phyloP scores from a whole-genome alignment of 2,888 invertebrate species.

The Heteropelma amictum region DNA sequence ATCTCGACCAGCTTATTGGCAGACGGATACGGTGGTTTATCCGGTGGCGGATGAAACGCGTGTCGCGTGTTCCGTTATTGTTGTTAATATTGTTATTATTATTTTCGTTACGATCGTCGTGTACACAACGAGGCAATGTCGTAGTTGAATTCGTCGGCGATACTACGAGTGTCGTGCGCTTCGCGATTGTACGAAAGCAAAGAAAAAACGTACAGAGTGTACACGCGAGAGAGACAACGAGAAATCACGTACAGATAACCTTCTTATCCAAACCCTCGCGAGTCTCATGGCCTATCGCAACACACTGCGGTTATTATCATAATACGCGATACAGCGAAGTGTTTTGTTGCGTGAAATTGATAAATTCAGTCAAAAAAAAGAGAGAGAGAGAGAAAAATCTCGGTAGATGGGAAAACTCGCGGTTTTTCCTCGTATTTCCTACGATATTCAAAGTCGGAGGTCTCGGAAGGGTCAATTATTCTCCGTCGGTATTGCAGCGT shows the following conservation, averaged over 20 bases:
- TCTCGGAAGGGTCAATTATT: too few species aligned
- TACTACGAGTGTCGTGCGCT: slow-evolving; percentile 4
- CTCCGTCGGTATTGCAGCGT: too few species aligned
- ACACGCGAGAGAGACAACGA: slow-evolving; percentile 5
- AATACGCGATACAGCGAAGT: not conserved
- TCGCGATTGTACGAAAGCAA: too few species aligned
- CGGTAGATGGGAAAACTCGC: not conserved
- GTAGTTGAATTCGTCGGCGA: not conserved
- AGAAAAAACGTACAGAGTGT: not conserved
- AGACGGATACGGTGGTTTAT: too few species aligned
- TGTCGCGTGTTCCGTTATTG: too few species aligned
- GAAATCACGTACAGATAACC: slow-evolving; percentile 31
- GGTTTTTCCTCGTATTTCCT: not conserved
- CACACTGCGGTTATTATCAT: not conserved
- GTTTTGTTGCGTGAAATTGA: not conserved
- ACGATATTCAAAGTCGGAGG: too few species aligned
- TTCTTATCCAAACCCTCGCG: slow-evolving; percentile 41
- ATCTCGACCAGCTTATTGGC: too few species aligned
- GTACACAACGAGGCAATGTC: not conserved
- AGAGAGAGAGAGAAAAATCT: not conserved
- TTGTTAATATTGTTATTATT: too few species aligned
- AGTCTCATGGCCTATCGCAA: slow-evolving; percentile 14
- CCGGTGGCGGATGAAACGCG: too few species aligned
- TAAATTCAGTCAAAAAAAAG: not conserved
- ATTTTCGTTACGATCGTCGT: too few species aligned